Conservation (phyloP, 2,113 vertebrate species). For the Dascyllus trimaculatus region DNA sequence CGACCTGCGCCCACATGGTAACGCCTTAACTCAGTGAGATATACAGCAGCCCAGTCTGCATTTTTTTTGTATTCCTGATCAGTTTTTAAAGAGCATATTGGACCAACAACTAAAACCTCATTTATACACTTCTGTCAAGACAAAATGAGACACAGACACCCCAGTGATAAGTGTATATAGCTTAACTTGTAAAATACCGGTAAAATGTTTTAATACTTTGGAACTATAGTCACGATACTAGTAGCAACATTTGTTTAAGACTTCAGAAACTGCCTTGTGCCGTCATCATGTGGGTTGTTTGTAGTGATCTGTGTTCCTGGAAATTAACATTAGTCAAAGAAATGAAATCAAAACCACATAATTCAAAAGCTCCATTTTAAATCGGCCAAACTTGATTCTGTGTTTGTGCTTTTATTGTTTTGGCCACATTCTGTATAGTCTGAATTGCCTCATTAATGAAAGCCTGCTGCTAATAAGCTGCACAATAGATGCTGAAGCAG, state of each 20-base stretch:
- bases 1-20: no score
- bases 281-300: slow-evolving; percentile 13
- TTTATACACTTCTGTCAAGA: no score
- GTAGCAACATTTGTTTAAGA: background rate
- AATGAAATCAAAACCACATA: slow-evolving; percentile 8
- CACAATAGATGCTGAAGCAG: background rate
- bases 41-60: no score
- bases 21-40: no score
- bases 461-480: slow-evolving; percentile 32
- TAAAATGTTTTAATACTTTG: no score
- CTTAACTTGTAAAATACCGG: no score
- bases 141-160: no score
- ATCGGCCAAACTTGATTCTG: slow-evolving; percentile 10
- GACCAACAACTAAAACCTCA: no score
- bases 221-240: no score
- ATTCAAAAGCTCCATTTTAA: slow-evolving; percentile 16
- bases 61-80: no score
- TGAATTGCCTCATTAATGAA: slow-evolving; percentile 18
- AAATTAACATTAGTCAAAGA: slow-evolving; percentile 46
- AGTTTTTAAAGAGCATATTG: no score
- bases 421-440: slow-evolving; percentile 1
- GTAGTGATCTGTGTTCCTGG: slow-evolving; percentile 6
- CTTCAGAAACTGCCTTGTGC: slow-evolving; percentile 12
- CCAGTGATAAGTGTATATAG: no score
- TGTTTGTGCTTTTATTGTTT: slow-evolving; percentile 27